Conservation (phyloP, 2,797 vertebrate genomes). For the Ataeniobius toweri region DNA sequence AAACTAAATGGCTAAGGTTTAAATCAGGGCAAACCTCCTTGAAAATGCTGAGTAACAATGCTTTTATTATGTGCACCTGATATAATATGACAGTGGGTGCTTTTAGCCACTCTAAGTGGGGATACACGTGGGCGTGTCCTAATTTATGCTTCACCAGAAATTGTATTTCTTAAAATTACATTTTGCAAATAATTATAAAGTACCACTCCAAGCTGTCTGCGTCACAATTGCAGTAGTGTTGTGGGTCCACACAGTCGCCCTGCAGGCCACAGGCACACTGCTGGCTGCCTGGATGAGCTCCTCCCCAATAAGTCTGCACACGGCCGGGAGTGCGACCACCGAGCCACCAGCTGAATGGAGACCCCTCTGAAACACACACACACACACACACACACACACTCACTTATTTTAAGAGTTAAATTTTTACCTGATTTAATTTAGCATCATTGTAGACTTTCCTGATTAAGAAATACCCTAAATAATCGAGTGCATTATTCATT, state of each 20-base stretch:
- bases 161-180: background rate
- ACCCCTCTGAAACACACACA: constrained; percentile 78
- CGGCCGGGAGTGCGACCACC: constrained; percentile 84
- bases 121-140: background rate
- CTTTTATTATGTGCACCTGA: no score
- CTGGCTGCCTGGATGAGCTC: constrained; percentile 82
- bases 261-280: constrained; percentile 90
- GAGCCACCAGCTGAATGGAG: constrained; percentile 91
- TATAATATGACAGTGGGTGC: no score
- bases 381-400: no score
- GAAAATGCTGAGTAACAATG: background rate
- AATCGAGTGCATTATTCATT: no score
- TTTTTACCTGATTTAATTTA: no score
- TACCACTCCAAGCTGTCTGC: constrained; percentile 89
- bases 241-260: constrained; percentile 85
- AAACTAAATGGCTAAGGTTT: background rate
- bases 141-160: background rate
- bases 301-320: constrained; percentile 90
- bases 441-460: no score
- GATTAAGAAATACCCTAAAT: no score
- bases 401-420: no score
- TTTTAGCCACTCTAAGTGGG: no score
- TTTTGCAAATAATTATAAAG: constrained; percentile 5
- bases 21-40: background rate
- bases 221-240: constrained; percentile 92